Conservation (phyloP, 30 jellyfish, hydroid and myxozoan genomes). For the Pseudorhiza aurosa region DNA sequence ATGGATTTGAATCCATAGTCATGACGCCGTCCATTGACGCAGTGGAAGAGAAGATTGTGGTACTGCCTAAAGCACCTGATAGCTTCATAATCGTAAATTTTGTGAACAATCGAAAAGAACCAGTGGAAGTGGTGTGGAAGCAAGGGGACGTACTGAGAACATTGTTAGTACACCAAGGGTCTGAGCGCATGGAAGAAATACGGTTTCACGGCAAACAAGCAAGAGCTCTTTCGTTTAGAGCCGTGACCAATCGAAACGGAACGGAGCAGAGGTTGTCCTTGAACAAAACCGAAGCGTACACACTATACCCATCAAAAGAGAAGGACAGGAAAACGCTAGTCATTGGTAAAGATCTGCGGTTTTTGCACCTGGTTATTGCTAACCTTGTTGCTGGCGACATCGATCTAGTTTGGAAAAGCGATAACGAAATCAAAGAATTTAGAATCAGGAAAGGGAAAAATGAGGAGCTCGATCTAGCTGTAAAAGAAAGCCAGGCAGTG, state of each 20-base stretch:
- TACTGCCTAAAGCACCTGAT: neutral
- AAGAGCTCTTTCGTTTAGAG: conserved; percentile 21
- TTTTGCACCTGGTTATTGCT: neutral
- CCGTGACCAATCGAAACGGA: conserved; percentile 16
- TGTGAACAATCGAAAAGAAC: conserved; percentile 9
- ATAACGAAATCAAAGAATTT: conserved; percentile 1
- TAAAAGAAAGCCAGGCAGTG: neutral
- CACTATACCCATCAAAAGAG: neutral
- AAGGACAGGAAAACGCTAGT: neutral
- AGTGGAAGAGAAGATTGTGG: neutral
- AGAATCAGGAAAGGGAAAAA: neutral
- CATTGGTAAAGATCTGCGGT: neutral
- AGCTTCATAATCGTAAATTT: neutral
- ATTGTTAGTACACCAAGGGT: neutral
- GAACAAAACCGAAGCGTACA: neutral
- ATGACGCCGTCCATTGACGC: conserved; percentile 22
- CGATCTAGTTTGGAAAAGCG: conserved; percentile 9
- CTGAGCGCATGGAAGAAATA: conserved; percentile 9
- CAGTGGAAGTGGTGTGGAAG: conserved; percentile 14
- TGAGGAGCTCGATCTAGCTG: neutral
- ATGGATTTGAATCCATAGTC: neutral
- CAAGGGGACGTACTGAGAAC: neutral
- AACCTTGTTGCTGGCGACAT: conserved; percentile 46
- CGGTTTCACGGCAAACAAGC: conserved; percentile 6
- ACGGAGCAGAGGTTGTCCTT: neutral